Evolutionary conservation across 2,888 invertebrate species (phyloP), one percentile per base, ranked within the genome.

Genomic region (Hesperia comma): DNA sequence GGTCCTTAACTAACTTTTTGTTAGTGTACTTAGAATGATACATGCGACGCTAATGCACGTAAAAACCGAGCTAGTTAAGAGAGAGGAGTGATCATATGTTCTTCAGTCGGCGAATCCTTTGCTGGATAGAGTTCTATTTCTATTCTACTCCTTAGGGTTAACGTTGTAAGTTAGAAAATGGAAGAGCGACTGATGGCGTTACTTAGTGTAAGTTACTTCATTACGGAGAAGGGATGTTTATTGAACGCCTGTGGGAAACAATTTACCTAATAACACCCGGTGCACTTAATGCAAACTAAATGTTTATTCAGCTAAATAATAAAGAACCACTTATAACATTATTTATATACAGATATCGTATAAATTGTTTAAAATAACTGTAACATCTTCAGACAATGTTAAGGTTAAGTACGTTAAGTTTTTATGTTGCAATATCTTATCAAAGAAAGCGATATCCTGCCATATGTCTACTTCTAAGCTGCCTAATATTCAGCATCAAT

Each of bases 11-110:
- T 71, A 70, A 72, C 74, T 81, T 80, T 79, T 79, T 82, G 75
- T 66, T 37, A 15, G 69, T 68, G 72, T 72, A 69, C 74, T 75
- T 74, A 71, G 68, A 71, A 69, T 76, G 78, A 78, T 73, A 75
- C 71, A 74, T 75, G 74, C 69, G 79, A 77, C 75, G 71, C 73
- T 81, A 76, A 81, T 81, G 81, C 56, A 58, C 66, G 75, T 75
- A 83, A 83, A 83, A 83, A 83, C 76, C 43, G 71, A 70, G 66
- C 70, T 70, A 68, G 70, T 72, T 72, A 73, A 71, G 66, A 69
- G 71, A 68, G 69, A 68, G 68, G 68, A 68, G 68, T 33, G 61
- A 55, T 55, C 62, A 19, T 43, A 10, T 43, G 54, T 53, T 61
- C 54, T 61, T 66, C 53, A 33, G 66, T 43, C 60, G 60, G 46